Percentiles rank a stretch among this genome's conserved stretches.
phyloP scores from a whole-genome alignment of 2,113 vertebrate genomes.

The Cervus canadensis region DNA sequence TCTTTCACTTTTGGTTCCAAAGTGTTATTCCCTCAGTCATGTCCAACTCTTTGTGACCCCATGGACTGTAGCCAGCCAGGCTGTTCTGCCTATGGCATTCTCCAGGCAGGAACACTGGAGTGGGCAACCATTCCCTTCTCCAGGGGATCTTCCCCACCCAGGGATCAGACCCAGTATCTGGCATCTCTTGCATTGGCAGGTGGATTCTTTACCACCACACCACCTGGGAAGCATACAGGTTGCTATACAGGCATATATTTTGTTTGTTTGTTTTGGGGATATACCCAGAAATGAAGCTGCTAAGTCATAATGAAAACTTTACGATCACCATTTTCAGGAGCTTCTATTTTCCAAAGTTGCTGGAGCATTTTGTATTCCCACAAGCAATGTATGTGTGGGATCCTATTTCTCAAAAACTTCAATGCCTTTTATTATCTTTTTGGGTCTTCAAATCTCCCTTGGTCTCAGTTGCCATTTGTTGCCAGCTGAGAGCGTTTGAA shows the following conservation, averaged over 20 bases:
- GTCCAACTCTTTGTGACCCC: background rate
- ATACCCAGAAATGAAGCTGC: background rate
- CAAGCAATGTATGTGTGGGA: background rate
- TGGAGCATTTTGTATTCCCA: background rate
- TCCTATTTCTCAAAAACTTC: background rate
- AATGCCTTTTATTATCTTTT: background rate
- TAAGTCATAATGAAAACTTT: background rate
- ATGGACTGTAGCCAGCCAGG: background rate
- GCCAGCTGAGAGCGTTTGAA: background rate
- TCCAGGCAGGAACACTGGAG: background rate
- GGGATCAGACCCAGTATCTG: background rate
- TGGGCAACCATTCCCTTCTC: background rate
- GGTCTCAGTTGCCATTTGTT: background rate
- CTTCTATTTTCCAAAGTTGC: background rate
- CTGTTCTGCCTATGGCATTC: background rate
- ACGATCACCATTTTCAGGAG: background rate
- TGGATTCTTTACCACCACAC: background rate
- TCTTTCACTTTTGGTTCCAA: background rate
- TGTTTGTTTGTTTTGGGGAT: background rate
- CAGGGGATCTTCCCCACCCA: background rate
- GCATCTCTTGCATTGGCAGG: background rate
- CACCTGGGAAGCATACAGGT: background rate
- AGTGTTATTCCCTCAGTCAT: background rate
- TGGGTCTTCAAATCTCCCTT: background rate
- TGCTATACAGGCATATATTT: background rate